Evolutionary conservation across 2,113 vertebrate species (phyloP), one percentile per base, ranked within the genome.

Genomic region (Calonectris borealis): DNA sequence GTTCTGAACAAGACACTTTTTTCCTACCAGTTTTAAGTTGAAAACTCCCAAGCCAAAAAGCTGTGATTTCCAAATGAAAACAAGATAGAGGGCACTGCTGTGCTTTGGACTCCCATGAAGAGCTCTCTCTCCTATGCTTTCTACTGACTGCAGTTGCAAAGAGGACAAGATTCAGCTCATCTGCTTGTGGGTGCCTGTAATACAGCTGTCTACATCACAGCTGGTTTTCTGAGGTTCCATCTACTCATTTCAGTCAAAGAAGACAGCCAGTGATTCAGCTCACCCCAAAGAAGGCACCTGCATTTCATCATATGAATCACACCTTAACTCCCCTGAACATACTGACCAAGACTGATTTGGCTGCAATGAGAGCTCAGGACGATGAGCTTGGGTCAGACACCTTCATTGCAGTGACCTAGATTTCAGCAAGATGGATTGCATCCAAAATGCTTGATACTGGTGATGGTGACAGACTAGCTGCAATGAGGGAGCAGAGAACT

Each of bases 51-150:
- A 83, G 32, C 10, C 55, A 70, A 78, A 93, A 92, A 94, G 15
- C 38, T 60, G 4, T 36, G 17, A 57, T 85, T 89, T 79, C 27
- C 25, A 90, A 79, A 42, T 5, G 6, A 57, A 77, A 76, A 72
- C 36, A 69, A 90, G 70, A 65, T 1, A 88, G 40, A 62, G n/a
- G 36, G 54, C 54, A 38, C 32, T 93, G 27, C 71, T 61, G 11
- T 77, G 51, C 36, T 83, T 65, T 46, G 13, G 29, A 42, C 34
- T 72, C n/a, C 32, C 18, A 12, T 9, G 16, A 62, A 38, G 7
- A 71, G 0, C 8, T 54, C 1, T 0, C 9, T 69, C 12, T 69
- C 7, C 3, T n/a, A 7, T 0, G 1, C 10, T 66, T 82, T 34
- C 27, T 60, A 29, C 26, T 49, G 40, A 6, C 13, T 36, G 9